Evolutionary conservation across 2,797 vertebrate species (phyloP), one percentile per base, ranked within the genome.

Genomic region (Sebastes dallii): DNA sequence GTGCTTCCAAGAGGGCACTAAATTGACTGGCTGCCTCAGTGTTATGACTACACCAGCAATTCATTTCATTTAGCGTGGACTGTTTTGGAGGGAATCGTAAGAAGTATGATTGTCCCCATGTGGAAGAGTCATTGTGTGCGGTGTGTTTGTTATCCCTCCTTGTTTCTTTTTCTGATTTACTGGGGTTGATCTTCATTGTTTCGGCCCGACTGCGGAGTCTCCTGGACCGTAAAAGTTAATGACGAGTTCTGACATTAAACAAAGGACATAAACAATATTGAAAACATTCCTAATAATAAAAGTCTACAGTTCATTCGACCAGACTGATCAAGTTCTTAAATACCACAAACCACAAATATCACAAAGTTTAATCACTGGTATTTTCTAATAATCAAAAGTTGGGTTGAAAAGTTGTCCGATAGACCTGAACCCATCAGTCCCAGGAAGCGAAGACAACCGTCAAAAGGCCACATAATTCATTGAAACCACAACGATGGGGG

Each of bases 111-210:
- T 36, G 61, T 76, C 76, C 67, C 72, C 80, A 84, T 86, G 81
- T 83, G 83, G 52, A 70, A 32, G 13, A 66, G 29, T 73, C 71
- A 81, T 85, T 91, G 83, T 91, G 81, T 87, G 34, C 69, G 34
- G 25, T 32, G 46, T 72, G 69, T 86, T 82, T 83, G 52, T 82
- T 80, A 56, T 78, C 52, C 70, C 16, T 73, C 67, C 58, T 69
- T 0, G 34, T 54, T 79, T 77, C 58, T 72, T 79, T 77, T 73
- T 62, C 30, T 64, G 22, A 87, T 91, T 87, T 73, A 85, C 70
- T 66, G 34, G 22, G 68, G 71, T 65, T 61, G 36, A 71, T 42
- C 58, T 72, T 58, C 29, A 78, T 82, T 84, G 56, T 82, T 86
- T 16, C 14, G 1, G 52, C 29, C 32, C 1, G 14, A 77, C 78